phyloP scores from a whole-genome alignment of 1,140 invertebrate species.

The Saccostrea echinata region DNA sequence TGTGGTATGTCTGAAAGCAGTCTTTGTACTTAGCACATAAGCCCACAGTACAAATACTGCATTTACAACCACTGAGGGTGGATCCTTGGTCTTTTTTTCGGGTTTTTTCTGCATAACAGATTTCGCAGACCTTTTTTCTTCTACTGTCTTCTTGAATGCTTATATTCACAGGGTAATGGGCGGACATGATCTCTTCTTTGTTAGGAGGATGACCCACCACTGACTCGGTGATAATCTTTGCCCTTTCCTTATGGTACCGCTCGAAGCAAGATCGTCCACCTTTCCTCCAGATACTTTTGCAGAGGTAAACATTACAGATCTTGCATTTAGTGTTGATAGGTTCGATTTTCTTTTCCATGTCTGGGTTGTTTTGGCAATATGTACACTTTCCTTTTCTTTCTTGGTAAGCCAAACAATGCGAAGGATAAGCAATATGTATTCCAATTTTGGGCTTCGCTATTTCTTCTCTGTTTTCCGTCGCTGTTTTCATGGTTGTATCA shows the following conservation, averaged over 20 bases:
- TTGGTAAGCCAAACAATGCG: neutral
- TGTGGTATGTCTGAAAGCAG: neutral
- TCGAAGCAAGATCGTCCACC: conserved; percentile 19
- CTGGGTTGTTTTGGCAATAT: neutral
- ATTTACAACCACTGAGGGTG: neutral
- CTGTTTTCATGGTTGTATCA: neutral
- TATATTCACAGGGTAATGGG: neutral
- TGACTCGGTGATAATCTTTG: neutral
- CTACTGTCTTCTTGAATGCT: neutral
- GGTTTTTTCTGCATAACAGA: neutral
- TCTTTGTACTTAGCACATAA: neutral
- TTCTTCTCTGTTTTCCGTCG: neutral
- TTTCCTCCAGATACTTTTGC: neutral
- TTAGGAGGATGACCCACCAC: neutral
- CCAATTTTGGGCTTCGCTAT: neutral
- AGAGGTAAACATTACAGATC: neutral
- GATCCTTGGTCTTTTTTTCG: neutral
- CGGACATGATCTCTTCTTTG: neutral
- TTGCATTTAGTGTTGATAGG: neutral
- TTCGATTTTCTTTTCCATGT: neutral
- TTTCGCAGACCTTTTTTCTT: neutral
- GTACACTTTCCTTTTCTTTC: neutral
- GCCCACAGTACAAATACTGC: neutral
- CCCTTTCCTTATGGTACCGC: neutral
- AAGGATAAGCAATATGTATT: neutral